These are phyloP conservation scores for Ceratina japonica DNA, from an alignment of 1,140 invertebrate genomes.

Conservation along the genomic window DNA sequence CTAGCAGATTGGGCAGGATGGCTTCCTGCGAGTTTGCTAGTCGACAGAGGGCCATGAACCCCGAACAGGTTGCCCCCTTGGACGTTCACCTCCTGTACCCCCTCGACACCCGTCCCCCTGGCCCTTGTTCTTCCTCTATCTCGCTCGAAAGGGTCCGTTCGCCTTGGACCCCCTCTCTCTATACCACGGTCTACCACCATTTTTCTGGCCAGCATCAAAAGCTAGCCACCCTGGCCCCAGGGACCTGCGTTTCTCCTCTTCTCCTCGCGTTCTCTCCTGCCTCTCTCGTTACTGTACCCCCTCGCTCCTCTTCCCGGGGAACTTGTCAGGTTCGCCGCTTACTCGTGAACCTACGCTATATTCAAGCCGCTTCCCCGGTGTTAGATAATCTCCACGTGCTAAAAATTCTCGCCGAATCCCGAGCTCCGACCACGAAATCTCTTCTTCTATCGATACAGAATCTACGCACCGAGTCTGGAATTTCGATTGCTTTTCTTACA, in stretches of 20 bases:
- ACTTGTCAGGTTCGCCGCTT: slow-evolving; percentile 13
- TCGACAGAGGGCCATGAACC: slow-evolving; percentile 79
- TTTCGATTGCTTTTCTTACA: no score
- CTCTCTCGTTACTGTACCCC: not conserved
- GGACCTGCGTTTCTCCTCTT: slow-evolving; percentile 56
- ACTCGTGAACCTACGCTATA: slow-evolving; percentile 37
- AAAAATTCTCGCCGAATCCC: slow-evolving; percentile 58
- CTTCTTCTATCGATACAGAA: no score
- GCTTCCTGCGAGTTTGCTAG: slow-evolving; percentile 76
- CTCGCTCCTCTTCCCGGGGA: slow-evolving; percentile 4
- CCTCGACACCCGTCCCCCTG: slow-evolving; percentile 64
- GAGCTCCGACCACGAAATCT: not conserved
- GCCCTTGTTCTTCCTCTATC: slow-evolving; percentile 58
- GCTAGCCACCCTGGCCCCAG: slow-evolving; percentile 61
- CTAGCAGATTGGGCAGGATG: slow-evolving; percentile 75
- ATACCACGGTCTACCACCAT: slow-evolving; percentile 46
- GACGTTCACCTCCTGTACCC: slow-evolving; percentile 78
- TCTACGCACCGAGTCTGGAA: no score
- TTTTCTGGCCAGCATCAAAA: slow-evolving; percentile 57
- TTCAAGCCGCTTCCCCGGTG: slow-evolving; percentile 56
- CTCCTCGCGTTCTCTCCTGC: slow-evolving; percentile 12
- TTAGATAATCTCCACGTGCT: slow-evolving; percentile 71
- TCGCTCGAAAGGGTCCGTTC: slow-evolving; percentile 52
- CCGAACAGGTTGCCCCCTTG: slow-evolving; percentile 80
- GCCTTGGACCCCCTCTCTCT: slow-evolving; percentile 42